Conservation (phyloP, 2,797 vertebrate genomes). For the Leptoclinus maculatus region DNA sequence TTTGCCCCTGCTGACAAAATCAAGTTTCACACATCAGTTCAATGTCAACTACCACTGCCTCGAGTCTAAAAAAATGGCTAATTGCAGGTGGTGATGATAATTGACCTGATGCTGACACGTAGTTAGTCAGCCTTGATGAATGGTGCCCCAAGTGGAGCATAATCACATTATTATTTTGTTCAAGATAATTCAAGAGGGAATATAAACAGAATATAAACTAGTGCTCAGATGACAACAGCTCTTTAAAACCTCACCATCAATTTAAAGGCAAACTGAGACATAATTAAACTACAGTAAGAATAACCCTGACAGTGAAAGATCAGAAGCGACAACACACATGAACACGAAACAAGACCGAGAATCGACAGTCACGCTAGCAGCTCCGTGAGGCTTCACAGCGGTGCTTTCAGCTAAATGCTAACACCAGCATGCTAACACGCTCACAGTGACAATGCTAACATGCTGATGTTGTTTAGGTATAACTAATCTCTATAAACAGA, state of each 20-base stretch:
- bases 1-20: conserved; percentile 65
- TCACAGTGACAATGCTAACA: background rate
- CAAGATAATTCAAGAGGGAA: conserved; percentile 9
- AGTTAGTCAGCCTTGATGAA: conserved; percentile 30
- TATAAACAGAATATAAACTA: background rate
- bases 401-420: background rate
- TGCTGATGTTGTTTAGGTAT: background rate
- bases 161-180: conserved; percentile 9
- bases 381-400: background rate
- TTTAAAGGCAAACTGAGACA: background rate
- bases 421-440: background rate
- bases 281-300: background rate
- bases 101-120: conserved; percentile 34
- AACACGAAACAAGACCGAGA: background rate
- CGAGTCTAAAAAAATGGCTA: conserved; percentile 26
- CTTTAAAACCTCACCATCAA: background rate
- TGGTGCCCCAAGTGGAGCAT: conserved; percentile 8
- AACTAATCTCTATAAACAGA: too few species aligned
- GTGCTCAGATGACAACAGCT: background rate
- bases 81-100: conserved; percentile 43
- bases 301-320: background rate
- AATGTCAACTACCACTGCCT: conserved; percentile 45
- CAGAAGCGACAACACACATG: background rate
- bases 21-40: conserved; percentile 50
- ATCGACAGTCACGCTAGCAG: background rate